Conservation (phyloP, 2,797 vertebrate genomes). For the Oophaga sylvatica region DNA sequence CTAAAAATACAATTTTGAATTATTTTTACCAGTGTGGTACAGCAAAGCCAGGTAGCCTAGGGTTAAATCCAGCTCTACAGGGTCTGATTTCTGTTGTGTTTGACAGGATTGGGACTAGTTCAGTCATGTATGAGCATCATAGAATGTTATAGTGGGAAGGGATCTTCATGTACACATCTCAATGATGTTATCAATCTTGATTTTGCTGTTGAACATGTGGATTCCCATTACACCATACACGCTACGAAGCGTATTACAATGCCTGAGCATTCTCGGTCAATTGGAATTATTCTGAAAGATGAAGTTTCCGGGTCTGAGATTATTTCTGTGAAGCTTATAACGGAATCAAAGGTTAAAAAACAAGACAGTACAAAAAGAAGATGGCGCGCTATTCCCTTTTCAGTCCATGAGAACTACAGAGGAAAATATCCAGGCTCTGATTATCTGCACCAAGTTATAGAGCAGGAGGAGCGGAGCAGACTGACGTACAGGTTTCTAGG, state of each 20-base stretch:
- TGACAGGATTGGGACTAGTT: too few relatives aligned
- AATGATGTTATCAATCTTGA: conserved; percentile 68
- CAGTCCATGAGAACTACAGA: conserved; percentile 76
- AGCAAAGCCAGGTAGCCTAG: too few relatives aligned
- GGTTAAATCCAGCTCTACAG: too few relatives aligned
- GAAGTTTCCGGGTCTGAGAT: conserved; percentile 61
- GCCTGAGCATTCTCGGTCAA: conserved; percentile 68
- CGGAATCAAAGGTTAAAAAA: conserved; percentile 49
- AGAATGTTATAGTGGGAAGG: too few relatives aligned
- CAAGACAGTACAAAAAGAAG: conserved; percentile 75
- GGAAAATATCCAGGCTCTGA: conserved; percentile 74
- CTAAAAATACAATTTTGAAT: too few relatives aligned
- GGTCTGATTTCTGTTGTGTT: too few relatives aligned
- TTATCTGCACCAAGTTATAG: too few relatives aligned
- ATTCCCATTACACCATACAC: conserved; percentile 73
- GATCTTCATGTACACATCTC: conserved; percentile 69
- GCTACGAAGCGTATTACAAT: conserved; percentile 69
- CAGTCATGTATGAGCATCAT: too few relatives aligned
- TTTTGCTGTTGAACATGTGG: conserved; percentile 75
- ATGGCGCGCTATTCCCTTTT: conserved; percentile 83
- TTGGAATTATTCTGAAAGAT: conserved; percentile 74
- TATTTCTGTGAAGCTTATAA: conserved; percentile 73
- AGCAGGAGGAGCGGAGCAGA: too few relatives aligned
- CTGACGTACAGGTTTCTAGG: too few relatives aligned
- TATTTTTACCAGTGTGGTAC: too few relatives aligned